Conservation (phyloP, 2,888 invertebrate species). For the Eurytoma californica region DNA sequence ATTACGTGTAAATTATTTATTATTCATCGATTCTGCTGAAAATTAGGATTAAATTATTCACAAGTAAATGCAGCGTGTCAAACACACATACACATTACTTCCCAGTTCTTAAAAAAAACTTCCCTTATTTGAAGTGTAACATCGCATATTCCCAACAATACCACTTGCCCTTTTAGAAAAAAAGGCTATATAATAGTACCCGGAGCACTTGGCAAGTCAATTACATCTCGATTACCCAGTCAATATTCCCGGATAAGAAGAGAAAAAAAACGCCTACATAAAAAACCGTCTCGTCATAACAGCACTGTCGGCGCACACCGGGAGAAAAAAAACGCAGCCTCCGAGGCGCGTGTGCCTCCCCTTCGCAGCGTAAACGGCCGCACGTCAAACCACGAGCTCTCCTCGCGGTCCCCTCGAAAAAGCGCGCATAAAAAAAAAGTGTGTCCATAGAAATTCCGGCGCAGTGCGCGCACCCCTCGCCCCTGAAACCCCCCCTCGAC, state of each 20-base stretch:
- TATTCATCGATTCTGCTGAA: too few species aligned
- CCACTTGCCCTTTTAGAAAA: neutral
- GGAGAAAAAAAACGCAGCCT: slow-evolving; percentile 21
- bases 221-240: slow-evolving; percentile 53
- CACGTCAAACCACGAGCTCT: slow-evolving; percentile 46
- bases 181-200: slow-evolving; percentile 20
- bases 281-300: slow-evolving; percentile 51
- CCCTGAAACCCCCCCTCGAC: slow-evolving; percentile 23
- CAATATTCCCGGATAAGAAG: slow-evolving; percentile 28
- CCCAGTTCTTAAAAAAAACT: neutral
- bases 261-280: slow-evolving; percentile 25
- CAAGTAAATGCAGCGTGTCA: too few species aligned
- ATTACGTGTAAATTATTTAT: too few species aligned
- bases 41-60: too few species aligned
- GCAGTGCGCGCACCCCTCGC: neutral
- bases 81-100: too few species aligned
- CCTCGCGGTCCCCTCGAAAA: slow-evolving; percentile 24
- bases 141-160: too few species aligned
- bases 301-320: slow-evolving; percentile 5
- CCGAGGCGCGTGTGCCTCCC: slow-evolving; percentile 9
- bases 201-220: slow-evolving; percentile 42
- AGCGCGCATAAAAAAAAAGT: slow-evolving; percentile 45
- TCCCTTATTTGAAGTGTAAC: too few species aligned
- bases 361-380: slow-evolving; percentile 32
- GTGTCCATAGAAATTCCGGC: slow-evolving; percentile 28